A percentile compares a stretch with the other conserved stretches of the same genome.
These are phyloP conservation scores for Bergia puertoricense DNA, from an alignment of 92 coral and sea anemone genomes.

Conservation along the genomic window DNA sequence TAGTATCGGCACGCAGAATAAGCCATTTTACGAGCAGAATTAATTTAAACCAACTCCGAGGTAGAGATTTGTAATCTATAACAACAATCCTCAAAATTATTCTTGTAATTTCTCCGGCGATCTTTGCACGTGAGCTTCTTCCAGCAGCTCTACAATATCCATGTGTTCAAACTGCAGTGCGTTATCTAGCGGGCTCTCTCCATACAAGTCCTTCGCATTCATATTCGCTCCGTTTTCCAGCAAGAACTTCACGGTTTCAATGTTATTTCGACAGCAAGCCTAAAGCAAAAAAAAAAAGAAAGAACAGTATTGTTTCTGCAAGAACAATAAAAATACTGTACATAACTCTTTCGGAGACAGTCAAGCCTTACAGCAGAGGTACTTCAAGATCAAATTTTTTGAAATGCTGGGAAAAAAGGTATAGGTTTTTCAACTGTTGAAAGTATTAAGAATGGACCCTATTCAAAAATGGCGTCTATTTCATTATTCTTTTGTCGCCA, in stretches of 20 bases:
- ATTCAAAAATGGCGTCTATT: no score
- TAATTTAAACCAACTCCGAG: no score
- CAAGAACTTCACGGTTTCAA: conserved; percentile 77
- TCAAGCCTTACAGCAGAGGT: not conserved
- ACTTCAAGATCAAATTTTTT: no score
- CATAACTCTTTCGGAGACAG: not conserved
- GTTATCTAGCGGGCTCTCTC: conserved; percentile 76
- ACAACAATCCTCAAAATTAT: not conserved
- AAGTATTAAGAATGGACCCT: no score
- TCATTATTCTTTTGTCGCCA: no score
- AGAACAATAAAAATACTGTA: no score
- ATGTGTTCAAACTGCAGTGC: conserved; percentile 62
- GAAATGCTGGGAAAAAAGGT: no score
- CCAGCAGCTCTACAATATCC: conserved; percentile 59
- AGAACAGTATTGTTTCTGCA: not conserved
- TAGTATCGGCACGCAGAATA: no score
- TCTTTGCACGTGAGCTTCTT: not conserved
- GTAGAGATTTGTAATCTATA: not conserved
- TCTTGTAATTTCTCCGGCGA: not conserved
- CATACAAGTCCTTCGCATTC: conserved; percentile 70
- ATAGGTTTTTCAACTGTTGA: no score
- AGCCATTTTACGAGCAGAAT: no score
- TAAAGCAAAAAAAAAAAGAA: conserved; percentile 25
- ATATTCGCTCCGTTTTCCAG: conserved; percentile 69
- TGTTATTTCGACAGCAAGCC: conserved; percentile 91